Evolutionary conservation across 2,113 vertebrate genomes (phyloP).

Genomic region (Cyanistes caeruleus): DNA sequence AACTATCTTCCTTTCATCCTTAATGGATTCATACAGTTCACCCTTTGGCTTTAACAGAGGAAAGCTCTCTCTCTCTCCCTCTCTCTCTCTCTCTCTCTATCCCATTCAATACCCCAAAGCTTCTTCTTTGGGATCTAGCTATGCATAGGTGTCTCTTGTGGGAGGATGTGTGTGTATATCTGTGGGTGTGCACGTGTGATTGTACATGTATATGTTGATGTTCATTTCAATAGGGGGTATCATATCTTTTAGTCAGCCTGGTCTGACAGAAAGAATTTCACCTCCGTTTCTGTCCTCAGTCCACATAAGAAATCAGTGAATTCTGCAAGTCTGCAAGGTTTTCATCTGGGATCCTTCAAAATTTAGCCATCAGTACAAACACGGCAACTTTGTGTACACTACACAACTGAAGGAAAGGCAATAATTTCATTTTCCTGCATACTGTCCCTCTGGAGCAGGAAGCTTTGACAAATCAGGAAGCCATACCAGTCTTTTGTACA

Average conservation of each 20-base stretch:
- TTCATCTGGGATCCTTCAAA: neutral
- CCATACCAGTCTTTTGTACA: neutral
- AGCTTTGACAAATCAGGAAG: neutral
- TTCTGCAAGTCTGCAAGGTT: neutral
- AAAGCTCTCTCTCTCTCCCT: neutral
- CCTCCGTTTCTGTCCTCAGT: neutral
- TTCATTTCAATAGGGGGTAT: neutral
- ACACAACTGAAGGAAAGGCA: neutral
- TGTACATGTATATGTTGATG: rapidly evolving
- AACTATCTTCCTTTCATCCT: conserved; percentile 17
- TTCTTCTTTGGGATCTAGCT: neutral
- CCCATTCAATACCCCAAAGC: neutral
- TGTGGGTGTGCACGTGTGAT: neutral
- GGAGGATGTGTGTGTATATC: rapidly evolving
- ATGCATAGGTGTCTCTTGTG: neutral
- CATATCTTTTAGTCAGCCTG: neutral
- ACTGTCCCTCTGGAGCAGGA: neutral
- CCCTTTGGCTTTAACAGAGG: neutral
- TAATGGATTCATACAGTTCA: conserved; percentile 14
- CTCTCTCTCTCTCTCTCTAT: neutral
- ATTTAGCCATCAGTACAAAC: neutral
- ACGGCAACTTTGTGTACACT: neutral
- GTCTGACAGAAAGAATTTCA: neutral
- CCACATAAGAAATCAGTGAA: neutral
- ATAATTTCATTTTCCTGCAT: neutral